Base-by-base conservation (phyloP, 2,113 vertebrate species). In the Xyliphius kryptos region DNA sequence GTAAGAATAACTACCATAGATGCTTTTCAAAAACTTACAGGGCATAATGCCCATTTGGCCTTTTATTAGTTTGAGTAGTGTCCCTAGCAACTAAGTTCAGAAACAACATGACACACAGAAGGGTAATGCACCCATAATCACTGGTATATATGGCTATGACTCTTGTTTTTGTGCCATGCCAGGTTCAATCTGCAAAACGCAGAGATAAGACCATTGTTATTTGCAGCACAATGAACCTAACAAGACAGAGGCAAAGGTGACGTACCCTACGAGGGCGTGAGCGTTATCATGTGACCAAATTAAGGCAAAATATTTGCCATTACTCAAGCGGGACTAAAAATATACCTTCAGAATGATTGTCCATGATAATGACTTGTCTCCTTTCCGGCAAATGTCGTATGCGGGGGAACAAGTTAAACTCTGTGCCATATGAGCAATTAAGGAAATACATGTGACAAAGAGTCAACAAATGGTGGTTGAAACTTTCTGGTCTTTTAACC, bases 401-500 rank as follows among this genome's bases (percentile, higher is more conserved):
- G n/a, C n/a, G 14, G 17, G 37, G 20, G 36, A 20, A 40, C 0
- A 41, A 56, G 40, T 12, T 9, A 38, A 55, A 17, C 53, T 40
- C 15, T 19, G 3, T 50, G 3, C 26, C 26, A 32, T 32, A 5
- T 6, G 26, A 32, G 26, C 26, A 41, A 12, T 41, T 41, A 12
- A 41, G 10, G 40, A 41, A 41, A 41, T 12, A 41, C 9, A 41
- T 41, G 40, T 12, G 7, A 48, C 13, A 61, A 17, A 9, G 43
- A 1, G 3, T 50, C 13, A 16, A 11, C 41, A 14, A 41, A 10
- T 32, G 6, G 40, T 63, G 36, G 22, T 58, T 51, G 46, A 21
- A 53, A 40, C 49, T 49, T 19, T 15, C 54, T 37, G 47, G 9
- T 50, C 55, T 49, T 49, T 59, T 60, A 32, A 70, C 44, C 21